Conservation (phyloP, 1,140 invertebrate genomes). For the Batillaria attramentaria region DNA sequence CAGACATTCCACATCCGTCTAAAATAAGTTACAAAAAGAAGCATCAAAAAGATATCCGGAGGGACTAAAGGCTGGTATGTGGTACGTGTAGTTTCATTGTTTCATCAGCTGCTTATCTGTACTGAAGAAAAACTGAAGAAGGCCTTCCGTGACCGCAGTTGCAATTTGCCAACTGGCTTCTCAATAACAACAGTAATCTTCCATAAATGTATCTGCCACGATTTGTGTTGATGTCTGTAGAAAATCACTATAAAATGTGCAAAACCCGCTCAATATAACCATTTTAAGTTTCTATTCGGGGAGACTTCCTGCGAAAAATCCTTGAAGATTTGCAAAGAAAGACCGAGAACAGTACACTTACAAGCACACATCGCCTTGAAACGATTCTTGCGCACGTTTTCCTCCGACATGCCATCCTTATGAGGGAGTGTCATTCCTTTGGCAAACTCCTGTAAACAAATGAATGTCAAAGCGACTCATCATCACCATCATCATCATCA, state of each 20-base stretch:
- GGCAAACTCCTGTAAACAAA: neutral
- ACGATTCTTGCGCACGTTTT: conserved; percentile 85
- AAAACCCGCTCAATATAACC: neutral
- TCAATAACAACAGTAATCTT: too few relatives aligned
- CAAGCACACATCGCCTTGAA: conserved; percentile 4
- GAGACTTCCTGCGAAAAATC: neutral
- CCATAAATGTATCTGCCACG: too few relatives aligned
- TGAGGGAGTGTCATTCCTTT: neutral
- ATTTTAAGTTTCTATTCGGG: neutral
- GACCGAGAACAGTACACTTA: neutral
- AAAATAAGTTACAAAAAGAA: neutral
- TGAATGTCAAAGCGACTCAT: too few relatives aligned
- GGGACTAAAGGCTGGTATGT: too few relatives aligned
- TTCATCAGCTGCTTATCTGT: neutral
- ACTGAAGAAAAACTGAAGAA: neutral
- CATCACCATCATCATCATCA: too few relatives aligned
- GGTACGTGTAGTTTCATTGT: too few relatives aligned
- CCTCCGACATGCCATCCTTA: conserved; percentile 63
- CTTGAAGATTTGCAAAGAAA: neutral
- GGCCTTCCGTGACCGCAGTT: neutral
- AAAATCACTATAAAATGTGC: too few relatives aligned
- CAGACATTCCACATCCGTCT: too few relatives aligned
- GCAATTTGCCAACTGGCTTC: too few relatives aligned
- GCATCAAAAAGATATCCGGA: neutral
- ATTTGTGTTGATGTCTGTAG: too few relatives aligned